Evolutionary conservation across 2,797 vertebrate genomes (phyloP).

Genomic region (Gephyroberyx darwinii): DNA sequence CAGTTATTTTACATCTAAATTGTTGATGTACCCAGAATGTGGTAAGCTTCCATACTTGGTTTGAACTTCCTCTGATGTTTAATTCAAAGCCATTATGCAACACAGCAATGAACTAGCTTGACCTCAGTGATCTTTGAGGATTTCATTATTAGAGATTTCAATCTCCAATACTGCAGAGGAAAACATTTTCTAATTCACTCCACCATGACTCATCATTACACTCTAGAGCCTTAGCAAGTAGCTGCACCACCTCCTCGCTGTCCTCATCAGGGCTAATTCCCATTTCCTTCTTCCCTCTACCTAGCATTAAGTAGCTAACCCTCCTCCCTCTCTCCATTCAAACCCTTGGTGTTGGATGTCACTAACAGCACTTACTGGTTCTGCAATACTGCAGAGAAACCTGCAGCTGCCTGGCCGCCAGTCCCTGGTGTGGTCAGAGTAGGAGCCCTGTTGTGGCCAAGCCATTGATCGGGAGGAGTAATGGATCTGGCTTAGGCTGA

Average conservation of each 20-base stretch:
- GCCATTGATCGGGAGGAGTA: conserved; percentile 87
- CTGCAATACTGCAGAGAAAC: conserved; percentile 66
- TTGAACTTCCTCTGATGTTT: conserved; percentile 69
- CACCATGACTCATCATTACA: conserved; percentile 79
- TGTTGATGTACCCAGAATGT: conserved; percentile 58
- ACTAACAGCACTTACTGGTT: conserved; percentile 83
- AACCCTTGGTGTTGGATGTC: conserved; percentile 78
- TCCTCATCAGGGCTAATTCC: conserved; percentile 75
- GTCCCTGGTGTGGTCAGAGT: conserved; percentile 77
- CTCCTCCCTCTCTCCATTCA: conserved; percentile 58
- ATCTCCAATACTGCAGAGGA: conserved; percentile 60
- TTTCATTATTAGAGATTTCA: conserved; percentile 73
- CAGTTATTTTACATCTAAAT: conserved; percentile 53
- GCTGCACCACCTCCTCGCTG: conserved; percentile 67
- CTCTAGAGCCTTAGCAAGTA: conserved; percentile 66
- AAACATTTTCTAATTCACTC: conserved; percentile 70
- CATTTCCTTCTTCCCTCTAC: conserved; percentile 75
- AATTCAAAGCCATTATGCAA: conserved; percentile 78
- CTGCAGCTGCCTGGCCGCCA: conserved; percentile 65
- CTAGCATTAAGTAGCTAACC: conserved; percentile 72
- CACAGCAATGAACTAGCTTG: conserved; percentile 58
- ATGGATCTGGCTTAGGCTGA: conserved; percentile 87
- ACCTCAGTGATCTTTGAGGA: conserved; percentile 72
- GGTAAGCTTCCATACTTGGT: conserved; percentile 46
- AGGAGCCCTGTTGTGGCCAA: conserved; percentile 76